A percentile compares a stretch with the other conserved stretches of the same genome.
Conservation (phyloP, 2,113 vertebrate species). For the rat (Rattus norvegicus) region DNA sequence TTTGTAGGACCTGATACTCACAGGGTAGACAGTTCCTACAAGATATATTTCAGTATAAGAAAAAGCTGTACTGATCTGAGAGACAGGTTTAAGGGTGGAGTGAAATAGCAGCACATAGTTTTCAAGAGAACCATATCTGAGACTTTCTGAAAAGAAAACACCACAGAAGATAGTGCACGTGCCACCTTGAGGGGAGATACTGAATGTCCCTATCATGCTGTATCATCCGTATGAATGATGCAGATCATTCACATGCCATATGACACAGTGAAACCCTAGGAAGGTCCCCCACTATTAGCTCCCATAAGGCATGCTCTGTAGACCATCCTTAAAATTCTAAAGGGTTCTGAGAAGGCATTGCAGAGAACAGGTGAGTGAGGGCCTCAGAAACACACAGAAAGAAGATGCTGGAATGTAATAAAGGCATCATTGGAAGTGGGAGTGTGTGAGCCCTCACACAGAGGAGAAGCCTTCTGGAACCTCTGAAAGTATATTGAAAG, state of each 20-base stretch:
- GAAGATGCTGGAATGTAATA: neutral
- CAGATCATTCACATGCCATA: neutral
- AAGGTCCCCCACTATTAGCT: neutral
- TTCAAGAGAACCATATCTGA: neutral
- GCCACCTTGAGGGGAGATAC: neutral
- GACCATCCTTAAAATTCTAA: neutral
- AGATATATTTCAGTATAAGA: neutral
- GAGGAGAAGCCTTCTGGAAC: neutral
- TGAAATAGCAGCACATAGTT: neutral
- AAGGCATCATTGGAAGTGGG: too few species aligned
- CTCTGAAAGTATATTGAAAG: neutral
- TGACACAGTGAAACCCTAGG: neutral
- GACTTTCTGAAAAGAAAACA: neutral
- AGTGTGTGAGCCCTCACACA: too few species aligned
- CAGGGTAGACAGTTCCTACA: neutral
- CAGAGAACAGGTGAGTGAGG: accelerated
- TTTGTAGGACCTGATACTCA: neutral
- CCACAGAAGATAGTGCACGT: neutral
- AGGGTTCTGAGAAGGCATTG: neutral
- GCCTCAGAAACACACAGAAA: neutral
- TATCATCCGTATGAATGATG: too few species aligned
- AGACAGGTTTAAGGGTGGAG: neutral
- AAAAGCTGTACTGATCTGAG: neutral
- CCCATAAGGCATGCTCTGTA: accelerated
- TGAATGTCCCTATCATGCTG: too few species aligned